Base-by-base conservation (phyloP, 1,140 invertebrate species). In the Meloidogyne hapla region DNA sequence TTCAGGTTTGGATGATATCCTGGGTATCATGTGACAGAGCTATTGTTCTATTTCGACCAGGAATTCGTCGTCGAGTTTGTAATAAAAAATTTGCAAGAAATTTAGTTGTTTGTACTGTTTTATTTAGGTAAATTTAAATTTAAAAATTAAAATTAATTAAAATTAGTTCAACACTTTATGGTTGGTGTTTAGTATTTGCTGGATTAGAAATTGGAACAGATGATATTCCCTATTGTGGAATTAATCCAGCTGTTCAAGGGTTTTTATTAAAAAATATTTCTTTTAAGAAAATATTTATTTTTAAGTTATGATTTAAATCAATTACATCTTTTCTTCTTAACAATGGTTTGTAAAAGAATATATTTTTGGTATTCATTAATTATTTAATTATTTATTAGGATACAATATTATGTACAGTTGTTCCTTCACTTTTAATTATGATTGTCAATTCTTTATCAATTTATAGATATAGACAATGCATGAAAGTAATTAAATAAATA, bases 181-280 rank as follows among this genome's bases (percentile, higher is more conserved):
- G 84, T 42, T 87, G 84, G 84, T 84, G 83, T 21, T 69, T 87
- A 21, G 56, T 85, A 10, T 84, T 86, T 70, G 85, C 85, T 1
- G 85, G 85, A 9, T 68, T 85, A 26, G 85, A 85, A 64, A 75
- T 64, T 72, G 25, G 45, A 33, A 38, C 23, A 8, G 77, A 84
- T 63, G 79, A 81, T 9, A 66, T 65, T 40, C 66, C 74, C 13
- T 85, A 83, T 42, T 84, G 83, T 74, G 83, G 83, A 15, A 45
- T 84, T 1, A 83, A 79, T 33, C 61, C 76, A 25, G 80, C 83
- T 33, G 63, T 83, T 45, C 76, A 83, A 18, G 71, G 71, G 71
- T 70, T 45, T 40, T 15, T 63, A 33, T 70, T 18, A 56, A 42
- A 23, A 9, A 33, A 0, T 10, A n/a, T n/a, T n/a, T n/a, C n/a